Conservation (phyloP, 1,140 invertebrate species). For the Drosophila willistoni region DNA sequence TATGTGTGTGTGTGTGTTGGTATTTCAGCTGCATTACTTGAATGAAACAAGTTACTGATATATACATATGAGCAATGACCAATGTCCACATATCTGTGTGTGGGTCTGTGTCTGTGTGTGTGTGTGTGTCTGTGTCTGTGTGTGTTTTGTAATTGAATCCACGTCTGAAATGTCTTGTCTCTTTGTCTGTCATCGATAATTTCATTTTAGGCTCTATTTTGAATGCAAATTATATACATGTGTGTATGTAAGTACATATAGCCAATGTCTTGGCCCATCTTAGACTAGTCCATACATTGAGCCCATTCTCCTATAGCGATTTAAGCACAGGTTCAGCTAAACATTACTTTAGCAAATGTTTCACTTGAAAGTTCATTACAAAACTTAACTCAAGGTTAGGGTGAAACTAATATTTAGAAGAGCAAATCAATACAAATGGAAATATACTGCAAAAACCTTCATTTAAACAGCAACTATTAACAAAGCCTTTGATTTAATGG, state of each 20-base stretch:
- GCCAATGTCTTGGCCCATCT: constrained; percentile 6
- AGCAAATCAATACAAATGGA: background rate
- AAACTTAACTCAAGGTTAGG: background rate
- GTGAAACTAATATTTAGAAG: background rate
- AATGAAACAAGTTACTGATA: constrained; percentile 53
- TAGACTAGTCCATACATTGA: background rate
- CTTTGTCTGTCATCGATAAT: constrained; percentile 78
- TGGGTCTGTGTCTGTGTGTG: background rate
- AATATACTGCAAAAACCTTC: too few species aligned
- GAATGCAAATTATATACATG: constrained; percentile 66
- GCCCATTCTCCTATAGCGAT: background rate
- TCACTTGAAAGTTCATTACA: background rate
- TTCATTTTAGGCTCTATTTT: constrained; percentile 70
- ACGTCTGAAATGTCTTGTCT: constrained; percentile 61
- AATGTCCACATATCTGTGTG: constrained; percentile 41
- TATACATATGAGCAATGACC: constrained; percentile 15
- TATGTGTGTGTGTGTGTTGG: constrained; percentile 11
- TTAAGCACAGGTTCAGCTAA: background rate
- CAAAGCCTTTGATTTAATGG: too few species aligned
- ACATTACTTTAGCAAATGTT: background rate
- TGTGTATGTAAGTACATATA: background rate
- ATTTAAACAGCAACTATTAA: too few species aligned
- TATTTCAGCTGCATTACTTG: constrained; percentile 48
- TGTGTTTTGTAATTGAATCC: constrained; percentile 73
- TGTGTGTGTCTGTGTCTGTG: background rate